phyloP scores from a whole-genome alignment of 1,140 invertebrate species.

The Drosophila yakuba region DNA sequence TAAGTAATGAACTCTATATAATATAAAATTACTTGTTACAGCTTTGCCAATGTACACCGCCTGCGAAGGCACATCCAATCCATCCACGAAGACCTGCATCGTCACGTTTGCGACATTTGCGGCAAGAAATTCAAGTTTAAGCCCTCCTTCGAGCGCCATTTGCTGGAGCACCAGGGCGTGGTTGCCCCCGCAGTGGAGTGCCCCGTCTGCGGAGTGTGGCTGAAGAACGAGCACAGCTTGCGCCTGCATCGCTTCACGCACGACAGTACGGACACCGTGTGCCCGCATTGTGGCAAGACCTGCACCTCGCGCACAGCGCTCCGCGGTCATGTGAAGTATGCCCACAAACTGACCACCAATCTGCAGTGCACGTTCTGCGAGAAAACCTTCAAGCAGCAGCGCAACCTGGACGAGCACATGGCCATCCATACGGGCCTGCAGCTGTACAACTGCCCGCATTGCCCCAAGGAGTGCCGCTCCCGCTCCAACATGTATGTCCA shows the following conservation, averaged over 20 bases:
- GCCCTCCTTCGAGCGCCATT: slow-evolving; percentile 72
- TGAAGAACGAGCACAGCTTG: slow-evolving; percentile 75
- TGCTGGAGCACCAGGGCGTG: slow-evolving; percentile 73
- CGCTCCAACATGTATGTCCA: slow-evolving; percentile 84
- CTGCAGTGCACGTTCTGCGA: slow-evolving; percentile 79
- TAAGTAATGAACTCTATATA: too few species aligned
- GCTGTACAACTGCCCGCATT: slow-evolving; percentile 82
- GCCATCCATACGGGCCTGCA: slow-evolving; percentile 83
- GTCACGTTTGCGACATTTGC: slow-evolving; percentile 78
- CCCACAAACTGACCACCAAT: slow-evolving; percentile 69
- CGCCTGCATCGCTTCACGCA: slow-evolving; percentile 71
- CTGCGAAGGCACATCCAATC: slow-evolving; percentile 72
- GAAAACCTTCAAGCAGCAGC: slow-evolving; percentile 76
- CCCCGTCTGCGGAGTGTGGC: slow-evolving; percentile 67
- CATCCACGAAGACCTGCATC: slow-evolving; percentile 74
- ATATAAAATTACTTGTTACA: slow-evolving; percentile 1
- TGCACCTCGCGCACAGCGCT: slow-evolving; percentile 67
- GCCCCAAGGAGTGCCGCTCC: slow-evolving; percentile 76
- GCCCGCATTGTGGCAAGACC: slow-evolving; percentile 67
- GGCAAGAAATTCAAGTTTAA: slow-evolving; percentile 81
- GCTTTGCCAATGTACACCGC: slow-evolving; percentile 67
- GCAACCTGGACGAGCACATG: slow-evolving; percentile 81
- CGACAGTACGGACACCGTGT: slow-evolving; percentile 62
- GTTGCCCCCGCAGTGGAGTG: slow-evolving; percentile 71
- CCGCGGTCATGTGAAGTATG: slow-evolving; percentile 71